Percentiles rank a stretch among this genome's conserved stretches.
phyloP scores from a whole-genome alignment of 2,113 vertebrate genomes.

The Scytalopus superciliaris region DNA sequence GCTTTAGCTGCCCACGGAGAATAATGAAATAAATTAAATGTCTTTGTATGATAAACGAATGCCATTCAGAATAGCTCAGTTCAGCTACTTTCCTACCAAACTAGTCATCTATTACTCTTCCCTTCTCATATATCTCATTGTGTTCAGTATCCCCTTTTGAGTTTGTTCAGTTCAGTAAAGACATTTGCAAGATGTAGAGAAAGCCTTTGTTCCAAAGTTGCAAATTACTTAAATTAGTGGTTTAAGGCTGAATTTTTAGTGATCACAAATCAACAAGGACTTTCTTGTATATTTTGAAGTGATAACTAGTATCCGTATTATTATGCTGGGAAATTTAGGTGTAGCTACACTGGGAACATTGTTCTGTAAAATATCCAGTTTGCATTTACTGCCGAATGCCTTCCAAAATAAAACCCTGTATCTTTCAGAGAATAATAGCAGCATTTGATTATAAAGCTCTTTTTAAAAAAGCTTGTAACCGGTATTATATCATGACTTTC shows the following conservation, averaged over 20 bases:
- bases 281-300: background rate
- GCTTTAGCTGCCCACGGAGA: constrained; percentile 7
- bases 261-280: background rate
- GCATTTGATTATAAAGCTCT: background rate
- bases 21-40: constrained; percentile 45
- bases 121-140: background rate
- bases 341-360: background rate
- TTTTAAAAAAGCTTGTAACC: background rate
- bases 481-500: background rate
- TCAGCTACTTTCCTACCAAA: background rate
- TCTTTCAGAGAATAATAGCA: background rate
- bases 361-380: background rate
- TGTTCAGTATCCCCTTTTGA: background rate
- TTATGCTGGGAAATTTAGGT: background rate
- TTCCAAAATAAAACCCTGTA: background rate
- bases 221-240: background rate
- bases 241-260: background rate
- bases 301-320: background rate
- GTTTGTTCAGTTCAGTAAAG: background rate
- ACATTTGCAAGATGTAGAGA: background rate
- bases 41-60: constrained; percentile 21
- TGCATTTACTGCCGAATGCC: background rate
- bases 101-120: background rate
- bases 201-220: background rate
- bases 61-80: background rate